Evolutionary conservation across 2,888 invertebrate genomes (phyloP).

Genomic region (Papilio gigon): DNA sequence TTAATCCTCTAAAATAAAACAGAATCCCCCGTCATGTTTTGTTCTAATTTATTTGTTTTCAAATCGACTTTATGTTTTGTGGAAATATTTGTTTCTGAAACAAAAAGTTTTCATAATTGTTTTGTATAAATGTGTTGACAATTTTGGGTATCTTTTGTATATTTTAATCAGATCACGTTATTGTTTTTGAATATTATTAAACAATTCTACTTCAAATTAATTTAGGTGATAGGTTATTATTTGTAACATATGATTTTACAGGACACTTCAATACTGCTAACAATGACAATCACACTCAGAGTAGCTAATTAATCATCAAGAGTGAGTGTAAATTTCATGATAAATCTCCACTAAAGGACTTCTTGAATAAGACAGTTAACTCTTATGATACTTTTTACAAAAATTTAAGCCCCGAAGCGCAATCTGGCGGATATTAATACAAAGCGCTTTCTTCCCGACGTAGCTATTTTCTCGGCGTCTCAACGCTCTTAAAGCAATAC

Average conservation of each 20-base stretch:
- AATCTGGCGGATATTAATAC: slow-evolving; percentile 1
- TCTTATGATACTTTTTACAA: neutral
- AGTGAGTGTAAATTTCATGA: too few species aligned
- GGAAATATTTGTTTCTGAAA: neutral
- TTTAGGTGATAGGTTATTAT: neutral
- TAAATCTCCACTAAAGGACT: too few species aligned
- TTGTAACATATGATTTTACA: neutral
- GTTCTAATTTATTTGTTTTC: neutral
- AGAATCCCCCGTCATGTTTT: neutral
- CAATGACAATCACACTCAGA: too few species aligned
- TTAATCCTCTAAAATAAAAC: neutral
- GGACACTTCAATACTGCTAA: too few species aligned
- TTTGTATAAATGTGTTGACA: neutral
- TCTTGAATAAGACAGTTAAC: neutral
- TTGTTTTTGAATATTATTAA: too few species aligned
- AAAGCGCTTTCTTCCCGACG: slow-evolving; percentile 4
- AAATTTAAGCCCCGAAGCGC: neutral
- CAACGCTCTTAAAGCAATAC: slow-evolving; percentile 31
- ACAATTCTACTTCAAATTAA: too few species aligned
- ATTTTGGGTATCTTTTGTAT: neutral
- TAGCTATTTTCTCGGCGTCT: slow-evolving; percentile 14
- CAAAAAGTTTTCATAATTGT: neutral
- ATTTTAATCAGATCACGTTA: neutral
- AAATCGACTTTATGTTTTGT: slow-evolving; percentile 2
- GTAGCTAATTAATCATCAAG: too few species aligned